Evolutionary conservation across 1,140 invertebrate genomes (phyloP).

Genomic region (Orchestia grillus): DNA sequence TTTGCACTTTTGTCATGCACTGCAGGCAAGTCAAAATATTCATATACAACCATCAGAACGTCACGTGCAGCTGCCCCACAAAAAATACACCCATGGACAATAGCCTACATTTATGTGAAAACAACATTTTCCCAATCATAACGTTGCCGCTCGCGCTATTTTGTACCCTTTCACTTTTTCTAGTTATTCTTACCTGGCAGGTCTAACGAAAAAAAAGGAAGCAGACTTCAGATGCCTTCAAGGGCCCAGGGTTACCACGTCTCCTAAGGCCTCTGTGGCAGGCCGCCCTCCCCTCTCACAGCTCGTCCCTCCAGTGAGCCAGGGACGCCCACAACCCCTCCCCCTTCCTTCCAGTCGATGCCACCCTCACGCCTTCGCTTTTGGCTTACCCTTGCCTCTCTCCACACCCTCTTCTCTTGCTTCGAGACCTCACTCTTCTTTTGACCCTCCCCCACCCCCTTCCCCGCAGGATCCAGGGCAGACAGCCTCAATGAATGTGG

Average conservation of each 20-base stretch:
- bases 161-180: background rate
- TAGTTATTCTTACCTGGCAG: background rate
- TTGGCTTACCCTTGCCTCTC: background rate
- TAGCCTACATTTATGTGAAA: background rate
- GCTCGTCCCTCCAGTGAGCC: background rate
- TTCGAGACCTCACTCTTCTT: background rate
- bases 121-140: background rate
- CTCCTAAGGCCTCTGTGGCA: background rate
- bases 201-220: background rate
- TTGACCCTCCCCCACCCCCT: background rate
- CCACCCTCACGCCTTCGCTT: background rate
- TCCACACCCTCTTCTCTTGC: background rate
- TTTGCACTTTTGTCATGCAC: background rate
- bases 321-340: background rate
- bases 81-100: background rate
- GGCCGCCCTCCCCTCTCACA: background rate
- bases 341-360: background rate
- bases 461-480: background rate
- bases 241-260: background rate
- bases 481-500: conserved; percentile 27
- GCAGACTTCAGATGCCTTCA: background rate
- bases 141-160: background rate
- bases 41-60: background rate
- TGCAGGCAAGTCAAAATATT: background rate
- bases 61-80: too few relatives aligned